phyloP scores from a whole-genome alignment of 2,888 invertebrate genomes.

The Endomychus coccineus region DNA sequence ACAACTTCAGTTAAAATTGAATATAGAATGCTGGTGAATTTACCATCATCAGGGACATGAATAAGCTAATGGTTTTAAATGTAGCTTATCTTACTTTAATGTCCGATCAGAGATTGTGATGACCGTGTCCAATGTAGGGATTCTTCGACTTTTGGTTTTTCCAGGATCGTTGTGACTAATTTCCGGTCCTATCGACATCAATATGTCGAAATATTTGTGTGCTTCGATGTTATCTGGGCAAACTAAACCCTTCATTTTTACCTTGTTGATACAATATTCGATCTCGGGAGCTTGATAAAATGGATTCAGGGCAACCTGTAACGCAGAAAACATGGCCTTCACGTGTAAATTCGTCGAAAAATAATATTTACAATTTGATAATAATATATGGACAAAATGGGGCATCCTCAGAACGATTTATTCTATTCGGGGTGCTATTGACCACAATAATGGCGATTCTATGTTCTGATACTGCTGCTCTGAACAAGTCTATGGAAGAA shows the following conservation, averaged over 20 bases:
- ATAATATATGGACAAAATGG: too few species aligned
- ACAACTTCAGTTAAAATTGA: too few species aligned
- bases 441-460: too few species aligned
- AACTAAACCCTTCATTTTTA: constrained; percentile 59
- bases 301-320: constrained; percentile 70
- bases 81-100: constrained; percentile 45
- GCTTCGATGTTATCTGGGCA: constrained; percentile 55
- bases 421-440: too few species aligned
- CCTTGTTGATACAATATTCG: constrained; percentile 64
- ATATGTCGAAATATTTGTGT: constrained; percentile 60
- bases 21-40: too few species aligned
- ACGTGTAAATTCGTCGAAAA: too few species aligned
- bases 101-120: constrained; percentile 50
- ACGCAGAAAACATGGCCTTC: too few species aligned
- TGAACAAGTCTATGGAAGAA: too few species aligned
- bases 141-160: constrained; percentile 42
- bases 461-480: too few species aligned
- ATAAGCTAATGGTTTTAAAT: background rate
- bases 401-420: too few species aligned
- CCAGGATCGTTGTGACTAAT: constrained; percentile 45
- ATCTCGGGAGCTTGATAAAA: constrained; percentile 63
- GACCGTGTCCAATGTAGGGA: constrained; percentile 50
- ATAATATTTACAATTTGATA: too few species aligned
- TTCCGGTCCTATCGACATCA: constrained; percentile 55
- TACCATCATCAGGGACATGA: too few species aligned